A percentile compares a stretch with the other conserved stretches of the same genome.
These are phyloP conservation scores for Pampusana beccarii DNA, from an alignment of 2,113 vertebrate genomes.

Conservation along the genomic window DNA sequence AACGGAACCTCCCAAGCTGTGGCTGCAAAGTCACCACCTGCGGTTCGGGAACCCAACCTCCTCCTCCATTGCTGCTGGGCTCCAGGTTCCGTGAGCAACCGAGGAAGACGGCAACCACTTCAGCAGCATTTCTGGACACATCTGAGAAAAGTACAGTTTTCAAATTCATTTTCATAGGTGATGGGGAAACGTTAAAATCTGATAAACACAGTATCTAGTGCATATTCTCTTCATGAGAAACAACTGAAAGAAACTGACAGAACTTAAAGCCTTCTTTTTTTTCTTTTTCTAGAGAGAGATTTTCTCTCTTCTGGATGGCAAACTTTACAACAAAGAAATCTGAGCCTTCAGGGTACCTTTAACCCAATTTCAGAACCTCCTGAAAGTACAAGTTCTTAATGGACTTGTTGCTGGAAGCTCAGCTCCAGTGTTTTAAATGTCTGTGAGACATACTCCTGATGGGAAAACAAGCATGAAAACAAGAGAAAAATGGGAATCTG, in stretches of 20 bases:
- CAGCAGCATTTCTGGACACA: background rate
- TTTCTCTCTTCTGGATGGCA: background rate
- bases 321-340: background rate
- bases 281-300: background rate
- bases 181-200: too few relatives aligned
- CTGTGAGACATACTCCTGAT: background rate
- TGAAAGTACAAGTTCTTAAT: conserved; percentile 3
- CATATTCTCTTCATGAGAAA: background rate
- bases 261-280: background rate
- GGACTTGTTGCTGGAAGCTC: conserved; percentile 38
- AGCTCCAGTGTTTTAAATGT: background rate
- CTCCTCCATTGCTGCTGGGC: background rate
- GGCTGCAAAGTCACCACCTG: background rate
- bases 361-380: conserved; percentile 23
- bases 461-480: background rate
- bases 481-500: background rate
- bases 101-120: background rate
- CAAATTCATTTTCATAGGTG: too few relatives aligned
- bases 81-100: fast-evolving
- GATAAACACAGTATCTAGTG: background rate
- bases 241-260: background rate
- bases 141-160: background rate
- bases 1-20: background rate
- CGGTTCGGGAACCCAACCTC: background rate
- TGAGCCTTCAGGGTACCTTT: conserved; percentile 17